Percentiles rank a stretch among this genome's conserved stretches.
Evolutionary conservation across 2,888 invertebrate genomes (phyloP).

Genomic region (Eristalis tenax): DNA sequence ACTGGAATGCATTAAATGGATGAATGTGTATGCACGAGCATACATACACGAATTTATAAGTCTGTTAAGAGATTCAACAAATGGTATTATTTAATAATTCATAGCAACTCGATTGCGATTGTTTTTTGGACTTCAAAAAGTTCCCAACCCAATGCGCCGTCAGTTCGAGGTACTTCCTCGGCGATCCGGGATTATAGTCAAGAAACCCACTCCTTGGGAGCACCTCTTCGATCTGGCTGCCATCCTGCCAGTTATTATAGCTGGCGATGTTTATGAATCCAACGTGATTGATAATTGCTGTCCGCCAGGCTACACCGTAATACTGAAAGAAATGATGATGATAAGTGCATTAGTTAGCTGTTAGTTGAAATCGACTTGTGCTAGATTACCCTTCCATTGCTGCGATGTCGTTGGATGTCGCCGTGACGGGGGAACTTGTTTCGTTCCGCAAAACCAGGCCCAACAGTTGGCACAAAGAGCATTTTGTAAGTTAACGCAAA

Average conservation of each 20-base stretch:
- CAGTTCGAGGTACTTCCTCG: conserved; percentile 85
- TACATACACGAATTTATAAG: not conserved
- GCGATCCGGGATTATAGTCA: conserved; percentile 85
- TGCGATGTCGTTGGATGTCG: conserved; percentile 79
- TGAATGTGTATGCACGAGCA: conserved; percentile 12
- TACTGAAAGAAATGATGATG: conserved; percentile 79
- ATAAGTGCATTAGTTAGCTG: not conserved
- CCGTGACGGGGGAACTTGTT: conserved; percentile 81
- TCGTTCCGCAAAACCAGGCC: conserved; percentile 87
- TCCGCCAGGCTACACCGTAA: conserved; percentile 85
- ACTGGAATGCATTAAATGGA: conserved; percentile 56
- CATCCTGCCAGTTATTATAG: conserved; percentile 89
- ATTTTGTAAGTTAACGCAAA: conserved; percentile 84
- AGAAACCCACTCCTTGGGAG: conserved; percentile 78
- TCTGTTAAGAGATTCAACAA: conserved; percentile 75
- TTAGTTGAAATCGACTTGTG: not conserved
- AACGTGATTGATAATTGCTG: conserved; percentile 83
- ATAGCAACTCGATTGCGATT: conserved; percentile 78
- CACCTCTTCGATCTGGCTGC: conserved; percentile 88
- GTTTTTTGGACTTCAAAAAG: conserved; percentile 80
- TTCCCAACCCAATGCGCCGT: conserved; percentile 85
- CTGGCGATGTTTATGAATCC: conserved; percentile 86
- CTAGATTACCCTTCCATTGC: conserved; percentile 79
- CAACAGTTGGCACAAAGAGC: conserved; percentile 86
- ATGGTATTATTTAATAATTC: conserved; percentile 81